phyloP scores from a whole-genome alignment of 1,140 invertebrate genomes.

The Macrobrachium rosenbergii region DNA sequence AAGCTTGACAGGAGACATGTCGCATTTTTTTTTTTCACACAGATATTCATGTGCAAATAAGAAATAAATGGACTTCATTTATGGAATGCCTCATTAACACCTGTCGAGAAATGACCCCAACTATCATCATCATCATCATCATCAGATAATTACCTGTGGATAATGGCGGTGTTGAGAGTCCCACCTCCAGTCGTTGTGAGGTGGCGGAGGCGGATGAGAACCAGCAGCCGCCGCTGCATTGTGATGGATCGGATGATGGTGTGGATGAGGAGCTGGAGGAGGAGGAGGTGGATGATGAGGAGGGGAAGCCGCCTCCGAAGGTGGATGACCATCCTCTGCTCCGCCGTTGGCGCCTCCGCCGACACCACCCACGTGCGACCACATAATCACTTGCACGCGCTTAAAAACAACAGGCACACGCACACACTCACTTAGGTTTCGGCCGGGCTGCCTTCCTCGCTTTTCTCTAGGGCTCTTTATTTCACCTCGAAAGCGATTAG shows the following conservation, averaged over 20 bases:
- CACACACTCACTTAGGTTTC: not conserved
- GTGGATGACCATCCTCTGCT: slow-evolving; percentile 1
- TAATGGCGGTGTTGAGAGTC: slow-evolving; percentile 53
- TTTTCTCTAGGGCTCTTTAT: not conserved
- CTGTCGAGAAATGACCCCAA: not conserved
- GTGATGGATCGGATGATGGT: slow-evolving; percentile 36
- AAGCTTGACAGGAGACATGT: too few relatives aligned
- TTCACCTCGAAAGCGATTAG: not conserved
- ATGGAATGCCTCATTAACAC: too few relatives aligned
- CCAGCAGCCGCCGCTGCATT: slow-evolving; percentile 23
- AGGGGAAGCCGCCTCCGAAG: slow-evolving; percentile 40
- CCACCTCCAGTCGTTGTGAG: slow-evolving; percentile 57
- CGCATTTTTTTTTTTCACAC: too few relatives aligned
- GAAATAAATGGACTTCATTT: too few relatives aligned
- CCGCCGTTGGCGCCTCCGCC: slow-evolving; percentile 24
- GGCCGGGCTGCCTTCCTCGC: too few relatives aligned
- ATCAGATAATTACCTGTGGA: slow-evolving; percentile 33
- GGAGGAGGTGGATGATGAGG: slow-evolving; percentile 29
- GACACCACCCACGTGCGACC: slow-evolving; percentile 53
- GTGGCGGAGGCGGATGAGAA: slow-evolving; percentile 33
- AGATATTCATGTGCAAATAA: too few relatives aligned
- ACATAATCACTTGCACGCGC: slow-evolving; percentile 38
- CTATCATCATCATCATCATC: not conserved
- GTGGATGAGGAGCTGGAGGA: slow-evolving; percentile 48
- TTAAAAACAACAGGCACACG: not conserved